These are phyloP conservation scores for Lates calcarifer DNA, from an alignment of 2,113 vertebrate genomes.

Conservation along the genomic window DNA sequence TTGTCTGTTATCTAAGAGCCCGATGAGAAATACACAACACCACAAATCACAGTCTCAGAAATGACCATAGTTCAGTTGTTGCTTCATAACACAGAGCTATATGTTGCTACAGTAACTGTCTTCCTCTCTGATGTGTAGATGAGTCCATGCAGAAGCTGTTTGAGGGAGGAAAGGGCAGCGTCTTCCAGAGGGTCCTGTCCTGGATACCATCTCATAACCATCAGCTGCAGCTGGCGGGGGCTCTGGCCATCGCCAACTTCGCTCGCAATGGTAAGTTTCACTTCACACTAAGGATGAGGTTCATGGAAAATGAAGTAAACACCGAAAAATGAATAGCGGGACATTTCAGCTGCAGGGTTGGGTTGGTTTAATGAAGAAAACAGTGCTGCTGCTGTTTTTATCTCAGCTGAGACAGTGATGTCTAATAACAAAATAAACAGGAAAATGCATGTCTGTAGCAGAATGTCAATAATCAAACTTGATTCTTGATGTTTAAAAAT, in stretches of 20 bases:
- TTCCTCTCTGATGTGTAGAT: slow-evolving; percentile 79
- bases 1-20: no score
- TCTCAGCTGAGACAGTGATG: neutral
- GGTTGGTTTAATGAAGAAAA: neutral
- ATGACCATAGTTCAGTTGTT: neutral
- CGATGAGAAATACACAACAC: no score
- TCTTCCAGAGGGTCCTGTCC: slow-evolving; percentile 96
- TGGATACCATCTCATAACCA: slow-evolving; percentile 98
- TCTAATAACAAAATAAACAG: neutral
- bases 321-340: neutral
- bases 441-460: neutral
- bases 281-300: neutral
- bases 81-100: no score
- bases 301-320: neutral
- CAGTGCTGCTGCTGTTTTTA: neutral
- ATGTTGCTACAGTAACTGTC: neutral
- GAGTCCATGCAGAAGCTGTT: slow-evolving; percentile 99
- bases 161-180: slow-evolving; percentile 95
- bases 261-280: slow-evolving; percentile 92
- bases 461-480: no score
- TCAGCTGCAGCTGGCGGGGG: slow-evolving; percentile 97
- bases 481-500: no score
- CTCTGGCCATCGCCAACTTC: slow-evolving; percentile 97
- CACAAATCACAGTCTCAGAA: neutral
- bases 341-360: neutral